Conservation (phyloP, 2,113 vertebrate genomes). For the Pterophyllum scalare region DNA sequence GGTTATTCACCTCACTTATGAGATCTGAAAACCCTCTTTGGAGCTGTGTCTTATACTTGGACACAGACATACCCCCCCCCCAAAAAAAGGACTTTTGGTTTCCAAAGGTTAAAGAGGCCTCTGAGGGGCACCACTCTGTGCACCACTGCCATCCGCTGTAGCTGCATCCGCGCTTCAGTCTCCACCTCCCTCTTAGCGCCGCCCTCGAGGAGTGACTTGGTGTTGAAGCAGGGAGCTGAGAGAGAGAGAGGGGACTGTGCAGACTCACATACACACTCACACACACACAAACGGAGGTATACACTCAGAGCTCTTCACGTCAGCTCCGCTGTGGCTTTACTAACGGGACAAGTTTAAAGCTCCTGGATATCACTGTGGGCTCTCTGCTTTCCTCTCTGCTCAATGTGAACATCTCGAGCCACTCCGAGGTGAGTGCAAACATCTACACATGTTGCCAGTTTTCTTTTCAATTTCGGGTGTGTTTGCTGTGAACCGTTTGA, state of each 20-base stretch:
- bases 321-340: constrained; percentile 28
- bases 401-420: constrained; percentile 48
- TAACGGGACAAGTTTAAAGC: constrained; percentile 72
- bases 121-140: not conserved
- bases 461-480: not conserved
- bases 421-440: constrained; percentile 66
- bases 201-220: constrained; percentile 70
- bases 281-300: not conserved
- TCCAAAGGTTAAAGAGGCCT: not conserved
- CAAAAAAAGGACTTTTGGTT: no score
- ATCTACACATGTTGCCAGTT: constrained; percentile 25
- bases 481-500: constrained; percentile 19
- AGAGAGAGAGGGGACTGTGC: constrained; percentile 41
- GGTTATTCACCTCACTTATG: no score
- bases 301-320: constrained; percentile 14
- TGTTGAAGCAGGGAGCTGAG: constrained; percentile 25
- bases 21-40: no score
- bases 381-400: constrained; percentile 5
- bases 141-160: constrained; percentile 26
- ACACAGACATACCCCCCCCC: no score
- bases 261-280: constrained; percentile 22
- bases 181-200: constrained; percentile 71
- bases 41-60: no score
- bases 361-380: constrained; percentile 33
- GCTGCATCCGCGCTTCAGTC: constrained; percentile 44